Conservation (phyloP, 2,797 vertebrate genomes). For the Pseudochromis fuscus region DNA sequence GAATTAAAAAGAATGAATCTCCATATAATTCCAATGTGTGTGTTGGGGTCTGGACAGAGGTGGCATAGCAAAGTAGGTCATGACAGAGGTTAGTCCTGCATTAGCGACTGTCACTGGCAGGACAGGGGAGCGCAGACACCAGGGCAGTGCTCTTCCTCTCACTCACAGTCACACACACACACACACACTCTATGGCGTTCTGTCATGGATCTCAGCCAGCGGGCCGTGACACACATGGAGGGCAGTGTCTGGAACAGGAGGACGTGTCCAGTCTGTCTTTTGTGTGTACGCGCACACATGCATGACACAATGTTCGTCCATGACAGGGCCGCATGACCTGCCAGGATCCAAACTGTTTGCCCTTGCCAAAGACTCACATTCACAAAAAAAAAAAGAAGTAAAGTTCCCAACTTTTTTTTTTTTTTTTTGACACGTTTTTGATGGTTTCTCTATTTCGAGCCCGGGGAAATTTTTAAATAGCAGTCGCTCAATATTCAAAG, state of each 20-base stretch:
- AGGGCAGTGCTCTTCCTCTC: conserved; percentile 63
- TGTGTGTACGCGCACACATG: conserved; percentile 49
- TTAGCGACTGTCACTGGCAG: conserved; percentile 82
- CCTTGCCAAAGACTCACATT: conserved; percentile 59
- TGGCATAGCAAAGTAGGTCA: conserved; percentile 79
- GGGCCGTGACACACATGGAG: conserved; percentile 77
- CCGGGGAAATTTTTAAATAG: conserved; percentile 39
- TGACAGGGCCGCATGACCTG: conserved; percentile 65
- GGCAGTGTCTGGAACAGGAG: conserved; percentile 74
- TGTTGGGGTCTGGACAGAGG: conserved; percentile 62
- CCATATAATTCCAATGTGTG: conserved; percentile 17
- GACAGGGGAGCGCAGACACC: conserved; percentile 76
- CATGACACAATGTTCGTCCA: conserved; percentile 54
- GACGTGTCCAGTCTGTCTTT: conserved; percentile 73
- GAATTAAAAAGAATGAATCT: not conserved
- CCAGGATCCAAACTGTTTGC: conserved; percentile 56
- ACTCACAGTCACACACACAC: conserved; percentile 35
- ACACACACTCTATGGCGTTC: conserved; percentile 45
- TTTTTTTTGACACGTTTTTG: conserved; percentile 24
- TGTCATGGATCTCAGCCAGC: conserved; percentile 78
- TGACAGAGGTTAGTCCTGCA: conserved; percentile 83
- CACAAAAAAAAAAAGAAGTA: conserved; percentile 7
- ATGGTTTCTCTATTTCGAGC: conserved; percentile 11
- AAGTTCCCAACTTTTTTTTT: conserved; percentile 38
- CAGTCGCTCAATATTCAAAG: conserved; percentile 50